Evolutionary conservation across 2,888 invertebrate genomes (phyloP).

Genomic region (Belgica antarctica): DNA sequence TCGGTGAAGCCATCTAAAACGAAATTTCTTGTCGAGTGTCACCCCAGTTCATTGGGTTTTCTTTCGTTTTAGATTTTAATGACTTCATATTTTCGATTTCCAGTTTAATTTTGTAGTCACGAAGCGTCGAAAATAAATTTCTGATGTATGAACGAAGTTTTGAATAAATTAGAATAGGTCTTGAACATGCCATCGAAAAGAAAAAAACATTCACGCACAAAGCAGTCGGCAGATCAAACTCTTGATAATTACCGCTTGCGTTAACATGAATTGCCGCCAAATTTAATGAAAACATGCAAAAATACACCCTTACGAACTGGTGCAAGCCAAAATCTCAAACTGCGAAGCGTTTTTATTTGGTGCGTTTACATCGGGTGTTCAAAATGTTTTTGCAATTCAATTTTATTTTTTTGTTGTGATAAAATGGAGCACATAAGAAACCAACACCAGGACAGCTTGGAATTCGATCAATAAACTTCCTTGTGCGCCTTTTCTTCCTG

Average conservation of each 20-base stretch:
- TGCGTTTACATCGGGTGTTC: conserved; percentile 7
- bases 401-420: background rate
- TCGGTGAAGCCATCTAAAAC: background rate
- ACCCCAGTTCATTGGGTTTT: background rate
- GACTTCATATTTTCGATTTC: conserved; percentile 1
- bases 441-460: conserved; percentile 34
- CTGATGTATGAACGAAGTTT: background rate
- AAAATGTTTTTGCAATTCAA: background rate
- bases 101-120: background rate
- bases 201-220: too few species aligned
- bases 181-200: too few species aligned
- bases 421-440: conserved; percentile 37
- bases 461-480: conserved; percentile 36
- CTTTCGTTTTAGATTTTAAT: background rate
- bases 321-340: background rate
- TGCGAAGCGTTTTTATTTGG: background rate
- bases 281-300: too few species aligned
- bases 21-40: background rate
- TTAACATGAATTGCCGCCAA: background rate
- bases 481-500: background rate
- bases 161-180: background rate
- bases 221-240: too few species aligned
- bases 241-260: too few species aligned
- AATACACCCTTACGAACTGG: background rate
- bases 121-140: background rate